Base-by-base conservation (phyloP, 1,140 invertebrate genomes). In the Glomeris maerens region DNA sequence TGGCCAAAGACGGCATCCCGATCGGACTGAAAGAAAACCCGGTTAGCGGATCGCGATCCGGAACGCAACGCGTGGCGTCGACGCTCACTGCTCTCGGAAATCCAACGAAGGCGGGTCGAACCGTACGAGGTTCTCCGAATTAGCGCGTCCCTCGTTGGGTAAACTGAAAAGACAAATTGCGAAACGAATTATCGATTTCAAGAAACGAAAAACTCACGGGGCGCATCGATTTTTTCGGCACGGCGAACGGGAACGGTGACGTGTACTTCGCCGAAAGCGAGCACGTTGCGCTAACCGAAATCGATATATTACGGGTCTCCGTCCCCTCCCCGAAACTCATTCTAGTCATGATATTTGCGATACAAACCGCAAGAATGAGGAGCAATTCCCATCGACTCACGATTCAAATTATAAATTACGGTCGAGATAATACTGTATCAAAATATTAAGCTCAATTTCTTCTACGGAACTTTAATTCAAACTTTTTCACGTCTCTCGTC, bases 1-100 rank as follows among this genome's bases (percentile, higher is more conserved):
- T 80, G 67, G 84, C 74, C 68, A 84, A 76, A 57, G 80, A 76
- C 27, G 87, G 84, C 65, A 87, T 77, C 50, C 87, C 85, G 60
- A 90, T 76, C 64, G 83, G 76, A 70, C 84, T 89, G 62, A 50
- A 72, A 73, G 58, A 52, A 54, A 56, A 49, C 55, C 25, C 13
- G n/a, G 7, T 38, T 47, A 39, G n/a, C 17, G 45, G 36, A 58
- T 39, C 23, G 3, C 14, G 2, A 13, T 21, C 13, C 13, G 2
- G 27, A 17, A 2, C 17, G 20, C 2, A 14, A 26, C 7, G 14
- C 4, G 14, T 17, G 41, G n/a, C 23, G 41, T 39, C 40, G 57
- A 66, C n/a, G n/a, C 63, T 69, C 67, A 79, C 78, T 78, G 77
- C 62, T 78, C 68, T 64, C 77, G 72, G 68, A 81, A 81, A 71